phyloP scores from a whole-genome alignment of 2,888 invertebrate species.

The Suillia variegata region DNA sequence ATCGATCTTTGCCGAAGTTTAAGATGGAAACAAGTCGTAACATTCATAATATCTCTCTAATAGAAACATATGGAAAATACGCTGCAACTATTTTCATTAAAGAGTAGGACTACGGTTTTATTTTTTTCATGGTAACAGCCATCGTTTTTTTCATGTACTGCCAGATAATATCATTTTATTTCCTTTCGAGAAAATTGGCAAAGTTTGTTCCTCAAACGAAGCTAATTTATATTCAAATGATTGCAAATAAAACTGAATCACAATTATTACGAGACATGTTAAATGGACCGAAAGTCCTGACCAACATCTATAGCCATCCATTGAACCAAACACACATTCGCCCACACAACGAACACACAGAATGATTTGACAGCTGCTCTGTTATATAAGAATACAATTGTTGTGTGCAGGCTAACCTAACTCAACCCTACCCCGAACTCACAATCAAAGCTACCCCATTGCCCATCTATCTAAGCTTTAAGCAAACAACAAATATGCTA shows the following conservation, averaged over 20 bases:
- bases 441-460: conserved; percentile 34
- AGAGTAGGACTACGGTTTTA: too few relatives aligned
- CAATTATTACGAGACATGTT: conserved; percentile 57
- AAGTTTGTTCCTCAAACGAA: conserved; percentile 45
- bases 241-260: conserved; percentile 54
- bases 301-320: conserved; percentile 32
- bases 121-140: too few relatives aligned
- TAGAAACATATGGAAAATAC: too few relatives aligned
- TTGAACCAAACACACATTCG: conserved; percentile 18
- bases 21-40: too few relatives aligned
- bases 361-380: conserved; percentile 26
- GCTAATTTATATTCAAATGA: conserved; percentile 56
- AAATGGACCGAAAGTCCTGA: conserved; percentile 55
- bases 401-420: background rate
- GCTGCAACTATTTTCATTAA: too few relatives aligned
- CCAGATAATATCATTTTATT: conserved; percentile 38
- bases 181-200: conserved; percentile 51
- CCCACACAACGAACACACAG: conserved; percentile 10
- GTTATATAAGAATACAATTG: conserved; percentile 16
- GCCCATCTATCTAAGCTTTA: conserved; percentile 14
- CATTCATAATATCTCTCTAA: too few relatives aligned
- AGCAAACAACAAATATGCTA: conserved; percentile 13
- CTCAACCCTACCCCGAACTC: conserved; percentile 5
- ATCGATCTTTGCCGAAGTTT: too few relatives aligned
- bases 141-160: conserved; percentile 35